Percentiles rank a stretch among this genome's conserved stretches.
Evolutionary conservation across 2,888 invertebrate species (phyloP).

Genomic region (Andrena fulva): DNA sequence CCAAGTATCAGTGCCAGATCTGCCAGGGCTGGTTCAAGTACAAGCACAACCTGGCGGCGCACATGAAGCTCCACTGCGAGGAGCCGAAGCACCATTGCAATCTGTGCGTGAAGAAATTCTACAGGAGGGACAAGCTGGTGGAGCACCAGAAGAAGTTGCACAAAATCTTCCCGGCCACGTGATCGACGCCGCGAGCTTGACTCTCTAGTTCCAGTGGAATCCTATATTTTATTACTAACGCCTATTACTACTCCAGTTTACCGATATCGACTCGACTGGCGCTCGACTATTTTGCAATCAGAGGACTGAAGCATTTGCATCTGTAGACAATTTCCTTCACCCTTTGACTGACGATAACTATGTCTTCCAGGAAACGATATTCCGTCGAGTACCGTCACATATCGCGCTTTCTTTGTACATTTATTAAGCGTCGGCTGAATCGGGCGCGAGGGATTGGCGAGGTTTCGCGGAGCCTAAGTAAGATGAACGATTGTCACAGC

Average conservation of each 20-base stretch:
- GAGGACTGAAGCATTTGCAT: too few relatives aligned
- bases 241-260: too few relatives aligned
- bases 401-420: slow-evolving; percentile 1
- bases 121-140: slow-evolving; percentile 79
- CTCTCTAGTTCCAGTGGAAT: background rate
- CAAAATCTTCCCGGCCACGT: slow-evolving; percentile 30
- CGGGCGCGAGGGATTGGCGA: background rate
- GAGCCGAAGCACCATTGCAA: slow-evolving; percentile 78
- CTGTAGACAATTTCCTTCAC: too few relatives aligned
- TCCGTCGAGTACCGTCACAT: too few relatives aligned
- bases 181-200: slow-evolving; percentile 4
- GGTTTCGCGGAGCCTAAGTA: background rate
- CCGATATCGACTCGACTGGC: too few relatives aligned
- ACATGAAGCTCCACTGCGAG: slow-evolving; percentile 79
- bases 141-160: slow-evolving; percentile 78
- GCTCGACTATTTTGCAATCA: too few relatives aligned
- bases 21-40: slow-evolving; percentile 83
- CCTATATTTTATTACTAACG: background rate
- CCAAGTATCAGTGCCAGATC: slow-evolving; percentile 82
- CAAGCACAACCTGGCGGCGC: slow-evolving; percentile 80
- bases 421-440: background rate
- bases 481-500: background rate
- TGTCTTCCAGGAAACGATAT: too few relatives aligned
- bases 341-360: too few relatives aligned
- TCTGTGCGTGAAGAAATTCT: slow-evolving; percentile 79